Evolutionary conservation across 2,113 vertebrate genomes (phyloP), one percentile per base, ranked within the genome.

Genomic region (Gymnorhina tibicen): DNA sequence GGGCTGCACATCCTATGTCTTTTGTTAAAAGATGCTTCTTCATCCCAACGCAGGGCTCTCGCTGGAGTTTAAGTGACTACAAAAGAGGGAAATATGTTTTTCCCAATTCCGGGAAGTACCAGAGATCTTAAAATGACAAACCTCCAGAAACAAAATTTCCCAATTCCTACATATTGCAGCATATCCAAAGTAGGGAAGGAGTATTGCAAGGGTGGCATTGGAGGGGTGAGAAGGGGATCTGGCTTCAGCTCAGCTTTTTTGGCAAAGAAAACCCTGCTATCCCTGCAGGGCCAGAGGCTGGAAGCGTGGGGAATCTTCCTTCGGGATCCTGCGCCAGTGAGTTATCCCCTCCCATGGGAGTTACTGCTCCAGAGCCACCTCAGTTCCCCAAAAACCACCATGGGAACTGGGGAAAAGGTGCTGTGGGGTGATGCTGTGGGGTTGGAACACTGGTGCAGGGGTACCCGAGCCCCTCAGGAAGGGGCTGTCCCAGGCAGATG

Each of bases 401-500:
- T 1, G 16, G 55, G 59, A 7, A 39, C 27, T 7, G 6, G 16
- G 3, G 9, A 6, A 18, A 75, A 68, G n/a, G 44, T 6, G 9
- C 30, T n/a, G n/a, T n/a, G 11, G 60, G 26, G 44, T 2, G 59
- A 18, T 47, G 63, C 44, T 11, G 1, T 39, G 73, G 68, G 59
- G 68, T 50, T 80, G 85, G 76, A 53, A 26, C 3, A 1, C 32
- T 4, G 39, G 19, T 22, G 73, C 90, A 75, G 53, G 53, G 49
- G 59, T 32, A 27, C 24, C 14, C 0, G 1, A 42, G 28, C 7
- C 27, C 79, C 49, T 37, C n/a, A 18, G 50, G 33, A 27, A 17
- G 47, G 47, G 52, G 19, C 56, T 13, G 22, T 33, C 21, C 60
- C 15, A 0, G 1, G 1, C 0, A 0, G 49, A 2, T 10, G 37